These are phyloP conservation scores for Poeciliopsis prolifica DNA, from an alignment of 2,113 vertebrate genomes.

Conservation along the genomic window DNA sequence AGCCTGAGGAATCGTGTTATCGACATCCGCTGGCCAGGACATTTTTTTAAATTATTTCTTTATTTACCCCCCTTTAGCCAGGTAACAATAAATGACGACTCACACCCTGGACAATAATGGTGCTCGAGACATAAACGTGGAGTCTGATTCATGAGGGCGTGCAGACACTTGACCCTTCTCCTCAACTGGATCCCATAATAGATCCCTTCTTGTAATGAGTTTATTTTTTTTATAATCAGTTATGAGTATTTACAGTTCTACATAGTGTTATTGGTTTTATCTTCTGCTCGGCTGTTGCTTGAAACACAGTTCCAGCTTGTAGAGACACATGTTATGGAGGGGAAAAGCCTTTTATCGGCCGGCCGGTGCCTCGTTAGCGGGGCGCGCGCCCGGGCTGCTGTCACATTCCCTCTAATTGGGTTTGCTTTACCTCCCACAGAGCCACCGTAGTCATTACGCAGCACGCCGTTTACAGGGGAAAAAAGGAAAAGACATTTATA, in stretches of 20 bases:
- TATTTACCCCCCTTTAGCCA: constrained; percentile 14
- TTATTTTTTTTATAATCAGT: constrained; percentile 1
- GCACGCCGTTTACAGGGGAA: constrained; percentile 22
- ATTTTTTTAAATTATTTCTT: constrained; percentile 47
- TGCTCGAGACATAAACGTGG: constrained; percentile 28
- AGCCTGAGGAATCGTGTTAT: constrained; percentile 40
- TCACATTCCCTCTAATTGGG: constrained; percentile 7
- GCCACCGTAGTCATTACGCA: constrained; percentile 5
- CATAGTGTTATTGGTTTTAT: constrained; percentile 3
- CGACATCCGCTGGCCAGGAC: constrained; percentile 27
- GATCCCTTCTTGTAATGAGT: constrained; percentile 3
- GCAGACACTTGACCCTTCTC: constrained; percentile 11
- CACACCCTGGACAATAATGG: constrained; percentile 42
- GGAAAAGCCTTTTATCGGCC: constrained; percentile 8
- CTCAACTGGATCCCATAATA: not conserved
- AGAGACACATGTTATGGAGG: not conserved
- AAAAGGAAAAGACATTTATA: constrained; percentile 3
- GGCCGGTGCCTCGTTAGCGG: constrained; percentile 22
- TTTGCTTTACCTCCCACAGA: constrained; percentile 23
- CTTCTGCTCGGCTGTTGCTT: constrained; percentile 13
- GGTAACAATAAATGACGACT: constrained; percentile 51
- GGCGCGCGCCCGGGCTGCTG: constrained; percentile 13
- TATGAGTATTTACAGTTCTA: constrained; percentile 9
- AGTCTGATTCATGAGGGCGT: constrained; percentile 32
- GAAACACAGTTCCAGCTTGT: constrained; percentile 34